Conservation (phyloP, 2,888 invertebrate genomes). For the Labia minor region DNA sequence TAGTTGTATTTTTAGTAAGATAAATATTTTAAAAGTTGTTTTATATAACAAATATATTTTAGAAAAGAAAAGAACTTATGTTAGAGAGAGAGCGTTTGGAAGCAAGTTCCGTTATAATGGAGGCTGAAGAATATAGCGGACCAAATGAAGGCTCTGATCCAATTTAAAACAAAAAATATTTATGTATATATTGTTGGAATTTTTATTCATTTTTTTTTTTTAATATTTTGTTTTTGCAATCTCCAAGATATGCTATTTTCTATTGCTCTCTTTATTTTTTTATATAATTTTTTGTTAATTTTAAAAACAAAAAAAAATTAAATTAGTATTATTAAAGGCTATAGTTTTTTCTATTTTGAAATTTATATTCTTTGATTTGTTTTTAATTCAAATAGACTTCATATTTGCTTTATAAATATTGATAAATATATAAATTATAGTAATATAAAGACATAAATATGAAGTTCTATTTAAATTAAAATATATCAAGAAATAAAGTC, state of each 20-base stretch:
- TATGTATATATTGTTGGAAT: neutral
- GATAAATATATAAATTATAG: no score
- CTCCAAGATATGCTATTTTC: neutral
- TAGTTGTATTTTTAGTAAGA: no score
- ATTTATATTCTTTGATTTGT: no score
- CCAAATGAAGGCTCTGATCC: neutral
- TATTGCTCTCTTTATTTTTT: neutral
- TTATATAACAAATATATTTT: conserved; percentile 35
- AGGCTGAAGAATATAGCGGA: conserved; percentile 47
- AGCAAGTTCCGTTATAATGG: conserved; percentile 57
- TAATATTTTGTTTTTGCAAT: neutral
- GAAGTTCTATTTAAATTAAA: no score
- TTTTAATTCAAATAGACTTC: no score
- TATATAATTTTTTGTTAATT: neutral
- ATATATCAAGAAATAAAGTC: no score
- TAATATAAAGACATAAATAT: no score
- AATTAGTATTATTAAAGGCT: no score
- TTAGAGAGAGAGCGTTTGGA: conserved; percentile 51
- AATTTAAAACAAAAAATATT: neutral
- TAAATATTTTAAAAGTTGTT: no score
- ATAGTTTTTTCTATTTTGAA: no score
- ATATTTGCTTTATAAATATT: no score
- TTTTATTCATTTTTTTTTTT: neutral
- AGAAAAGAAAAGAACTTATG: conserved; percentile 49
- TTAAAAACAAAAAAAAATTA: neutral